Evolutionary conservation across 2,888 invertebrate genomes (phyloP).

Genomic region (Micropterix aruncella): DNA sequence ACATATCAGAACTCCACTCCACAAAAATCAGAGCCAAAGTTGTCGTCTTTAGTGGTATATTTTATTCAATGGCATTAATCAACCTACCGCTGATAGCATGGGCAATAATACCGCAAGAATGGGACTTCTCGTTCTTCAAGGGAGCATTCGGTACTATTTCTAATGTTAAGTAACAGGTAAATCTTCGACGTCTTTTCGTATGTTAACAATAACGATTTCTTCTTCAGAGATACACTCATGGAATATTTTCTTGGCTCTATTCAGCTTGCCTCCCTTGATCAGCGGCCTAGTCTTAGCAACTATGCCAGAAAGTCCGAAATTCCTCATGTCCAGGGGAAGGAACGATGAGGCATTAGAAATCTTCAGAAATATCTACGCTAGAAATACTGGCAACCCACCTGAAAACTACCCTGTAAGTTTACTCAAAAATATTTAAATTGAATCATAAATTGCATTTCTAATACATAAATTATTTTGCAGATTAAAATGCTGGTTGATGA

Average conservation of each 20-base stretch:
- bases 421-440: conserved; percentile 1
- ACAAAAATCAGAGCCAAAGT: conserved; percentile 47
- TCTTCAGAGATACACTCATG: conserved; percentile 41
- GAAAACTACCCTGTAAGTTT: conserved; percentile 50
- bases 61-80: conserved; percentile 47
- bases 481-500: conserved; percentile 22
- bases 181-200: background rate
- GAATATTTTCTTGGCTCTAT: conserved; percentile 44
- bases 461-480: conserved; percentile 19
- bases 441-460: conserved; percentile 10
- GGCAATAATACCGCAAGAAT: conserved; percentile 48
- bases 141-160: conserved; percentile 22
- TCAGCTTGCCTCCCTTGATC: conserved; percentile 49
- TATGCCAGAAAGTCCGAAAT: conserved; percentile 69
- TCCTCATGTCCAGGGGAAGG: conserved; percentile 53
- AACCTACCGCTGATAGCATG: conserved; percentile 57
- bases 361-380: conserved; percentile 45
- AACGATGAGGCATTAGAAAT: conserved; percentile 50
- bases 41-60: conserved; percentile 50
- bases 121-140: conserved; percentile 29
- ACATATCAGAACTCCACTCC: conserved; percentile 60
- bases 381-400: conserved; percentile 47
- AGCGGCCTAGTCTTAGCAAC: conserved; percentile 44
- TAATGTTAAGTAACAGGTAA: background rate
- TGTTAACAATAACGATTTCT: background rate